Conservation (phyloP, 2,797 vertebrate species). For the Takifugu ocellatus region DNA sequence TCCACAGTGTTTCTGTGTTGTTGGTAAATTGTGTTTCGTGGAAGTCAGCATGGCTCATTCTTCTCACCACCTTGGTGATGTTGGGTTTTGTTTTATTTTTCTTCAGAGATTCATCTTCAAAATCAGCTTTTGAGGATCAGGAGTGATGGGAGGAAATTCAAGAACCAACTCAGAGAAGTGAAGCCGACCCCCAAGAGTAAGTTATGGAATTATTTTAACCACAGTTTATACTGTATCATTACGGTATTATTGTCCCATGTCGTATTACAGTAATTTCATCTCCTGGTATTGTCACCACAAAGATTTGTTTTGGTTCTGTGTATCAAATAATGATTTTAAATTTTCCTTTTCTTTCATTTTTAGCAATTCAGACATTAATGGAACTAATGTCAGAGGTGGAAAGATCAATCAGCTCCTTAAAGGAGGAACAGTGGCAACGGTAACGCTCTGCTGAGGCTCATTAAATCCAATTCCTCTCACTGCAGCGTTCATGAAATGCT, state of each 20-base stretch:
- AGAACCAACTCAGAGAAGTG: conserved; percentile 81
- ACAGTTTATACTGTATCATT: neutral
- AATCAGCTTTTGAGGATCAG: conserved; percentile 84
- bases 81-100: conserved; percentile 15
- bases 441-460: conserved; percentile 47
- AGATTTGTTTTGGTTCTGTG: too few relatives aligned
- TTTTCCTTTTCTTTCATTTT: conserved; percentile 16
- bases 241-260: too few relatives aligned
- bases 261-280: too few relatives aligned
- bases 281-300: too few relatives aligned
- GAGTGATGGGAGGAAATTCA: conserved; percentile 81
- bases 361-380: conserved; percentile 79
- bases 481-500: neutral
- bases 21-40: neutral
- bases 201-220: conserved; percentile 23
- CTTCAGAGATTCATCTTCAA: conserved; percentile 77
- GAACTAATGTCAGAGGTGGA: conserved; percentile 89
- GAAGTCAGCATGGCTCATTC: neutral
- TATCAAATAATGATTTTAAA: neutral
- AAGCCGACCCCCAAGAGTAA: conserved; percentile 85
- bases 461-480: neutral
- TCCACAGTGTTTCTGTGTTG: neutral
- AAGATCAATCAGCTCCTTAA: conserved; percentile 82
- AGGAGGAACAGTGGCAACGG: conserved; percentile 83
- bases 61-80: too few relatives aligned